Percentiles rank a stretch among this genome's conserved stretches.
phyloP scores from a whole-genome alignment of 1,140 invertebrate genomes.

The Hylyphantes graminicola region DNA sequence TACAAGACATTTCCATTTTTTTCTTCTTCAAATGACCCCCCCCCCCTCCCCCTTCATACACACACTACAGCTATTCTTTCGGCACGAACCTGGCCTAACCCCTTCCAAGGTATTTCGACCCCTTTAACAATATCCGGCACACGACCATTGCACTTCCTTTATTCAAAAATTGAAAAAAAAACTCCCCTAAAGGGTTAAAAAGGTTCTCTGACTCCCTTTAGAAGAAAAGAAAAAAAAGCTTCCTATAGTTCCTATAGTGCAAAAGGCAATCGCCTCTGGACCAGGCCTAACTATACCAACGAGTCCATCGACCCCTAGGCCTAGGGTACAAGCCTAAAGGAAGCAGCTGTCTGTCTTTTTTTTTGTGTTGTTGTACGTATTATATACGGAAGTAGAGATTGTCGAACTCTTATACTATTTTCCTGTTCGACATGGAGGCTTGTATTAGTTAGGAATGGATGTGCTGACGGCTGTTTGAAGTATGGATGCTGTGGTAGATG shows the following conservation, averaged over 20 bases:
- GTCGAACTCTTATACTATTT: constrained; percentile 29
- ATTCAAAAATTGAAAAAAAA: no score
- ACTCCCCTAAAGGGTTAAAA: background rate
- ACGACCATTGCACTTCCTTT: constrained; percentile 25
- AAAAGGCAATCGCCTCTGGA: constrained; percentile 50
- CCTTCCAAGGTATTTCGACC: constrained; percentile 5
- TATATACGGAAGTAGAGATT: constrained; percentile 35
- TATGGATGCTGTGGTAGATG: no score
- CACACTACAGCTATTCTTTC: background rate
- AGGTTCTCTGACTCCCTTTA: no score
- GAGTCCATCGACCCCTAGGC: constrained; percentile 41
- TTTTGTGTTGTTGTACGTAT: background rate
- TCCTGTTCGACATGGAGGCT: background rate
- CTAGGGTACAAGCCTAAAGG: constrained; percentile 18
- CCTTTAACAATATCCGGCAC: constrained; percentile 32
- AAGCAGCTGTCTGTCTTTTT: constrained; percentile 23
- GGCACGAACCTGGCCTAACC: background rate
- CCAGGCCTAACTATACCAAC: background rate
- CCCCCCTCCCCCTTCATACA: no score
- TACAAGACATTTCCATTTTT: no score
- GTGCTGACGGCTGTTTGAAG: background rate
- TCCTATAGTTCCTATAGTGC: constrained; percentile 1
- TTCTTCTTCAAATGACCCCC: background rate
- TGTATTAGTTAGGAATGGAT: background rate
- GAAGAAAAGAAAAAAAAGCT: no score